Evolutionary conservation across 1,140 invertebrate species (phyloP).

Genomic region (Drosophila sucinea): DNA sequence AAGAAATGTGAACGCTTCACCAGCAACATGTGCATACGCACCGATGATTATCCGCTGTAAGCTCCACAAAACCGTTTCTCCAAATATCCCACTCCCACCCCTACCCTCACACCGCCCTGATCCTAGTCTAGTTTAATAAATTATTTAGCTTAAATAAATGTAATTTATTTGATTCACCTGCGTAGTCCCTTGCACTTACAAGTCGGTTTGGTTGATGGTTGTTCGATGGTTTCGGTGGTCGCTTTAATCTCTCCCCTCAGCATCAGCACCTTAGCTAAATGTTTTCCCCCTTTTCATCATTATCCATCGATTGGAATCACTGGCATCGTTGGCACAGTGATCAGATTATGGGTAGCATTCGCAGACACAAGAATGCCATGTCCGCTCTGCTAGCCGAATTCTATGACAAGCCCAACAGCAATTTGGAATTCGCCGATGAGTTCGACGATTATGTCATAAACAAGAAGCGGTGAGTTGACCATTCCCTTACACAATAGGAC

Average conservation of each 20-base stretch:
- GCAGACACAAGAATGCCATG: slow-evolving; percentile 88
- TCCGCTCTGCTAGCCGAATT: slow-evolving; percentile 89
- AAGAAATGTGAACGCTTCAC: slow-evolving; percentile 89
- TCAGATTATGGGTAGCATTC: slow-evolving; percentile 89
- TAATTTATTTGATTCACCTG: slow-evolving; percentile 61
- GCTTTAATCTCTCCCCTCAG: slow-evolving; percentile 14
- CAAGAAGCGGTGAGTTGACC: slow-evolving; percentile 68
- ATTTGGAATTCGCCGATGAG: slow-evolving; percentile 74
- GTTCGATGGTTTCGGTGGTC: slow-evolving; percentile 29
- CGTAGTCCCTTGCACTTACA: slow-evolving; percentile 50
- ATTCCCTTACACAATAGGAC: not conserved
- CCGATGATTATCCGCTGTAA: slow-evolving; percentile 91
- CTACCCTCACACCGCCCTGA: not conserved
- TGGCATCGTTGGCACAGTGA: slow-evolving; percentile 84
- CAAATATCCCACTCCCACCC: not conserved
- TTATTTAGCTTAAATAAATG: slow-evolving; percentile 54
- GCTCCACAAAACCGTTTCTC: slow-evolving; percentile 68
- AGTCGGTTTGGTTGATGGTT: slow-evolving; percentile 50
- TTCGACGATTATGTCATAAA: slow-evolving; percentile 70
- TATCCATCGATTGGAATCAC: not conserved
- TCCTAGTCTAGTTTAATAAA: slow-evolving; percentile 46
- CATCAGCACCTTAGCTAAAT: slow-evolving; percentile 14
- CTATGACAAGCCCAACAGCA: slow-evolving; percentile 84
- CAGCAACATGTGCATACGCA: slow-evolving; percentile 89
- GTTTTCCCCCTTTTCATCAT: slow-evolving; percentile 18